Evolutionary conservation across 1,140 invertebrate genomes (phyloP).

Genomic region (Drepana arcuata): DNA sequence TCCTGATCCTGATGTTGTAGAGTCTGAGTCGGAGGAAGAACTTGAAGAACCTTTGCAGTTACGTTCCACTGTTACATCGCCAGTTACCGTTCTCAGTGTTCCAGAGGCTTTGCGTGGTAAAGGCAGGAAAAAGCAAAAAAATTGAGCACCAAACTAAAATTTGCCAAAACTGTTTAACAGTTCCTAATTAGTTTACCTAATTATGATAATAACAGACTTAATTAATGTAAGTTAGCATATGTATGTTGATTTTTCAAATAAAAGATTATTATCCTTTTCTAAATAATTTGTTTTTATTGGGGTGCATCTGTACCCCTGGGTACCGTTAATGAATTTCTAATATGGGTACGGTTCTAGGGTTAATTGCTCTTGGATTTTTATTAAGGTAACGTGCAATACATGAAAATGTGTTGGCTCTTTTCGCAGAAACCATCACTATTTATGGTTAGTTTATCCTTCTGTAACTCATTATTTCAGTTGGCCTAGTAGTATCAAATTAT

Average conservation of each 20-base stretch:
- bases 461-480: too few relatives aligned
- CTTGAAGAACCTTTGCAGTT: background rate
- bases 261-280: conserved; percentile 4
- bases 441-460: too few relatives aligned
- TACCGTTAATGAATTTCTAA: conserved; percentile 6
- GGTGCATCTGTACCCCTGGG: conserved; percentile 3
- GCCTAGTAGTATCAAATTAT: too few relatives aligned
- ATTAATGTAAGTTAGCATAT: background rate
- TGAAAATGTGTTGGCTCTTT: too few relatives aligned
- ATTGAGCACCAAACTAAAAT: conserved; percentile 5
- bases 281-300: conserved; percentile 3
- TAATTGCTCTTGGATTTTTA: too few relatives aligned
- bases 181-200: background rate
- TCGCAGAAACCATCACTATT: too few relatives aligned
- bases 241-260: conserved; percentile 3
- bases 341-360: conserved; percentile 11
- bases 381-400: too few relatives aligned
- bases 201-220: background rate
- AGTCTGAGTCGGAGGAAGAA: conserved; percentile 1
- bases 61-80: background rate
- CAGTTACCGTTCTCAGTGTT: background rate
- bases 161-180: conserved; percentile 1
- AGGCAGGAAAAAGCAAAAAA: background rate
- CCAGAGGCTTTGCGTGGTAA: background rate
- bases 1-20: too few relatives aligned